A percentile compares a stretch with the other conserved stretches of the same genome.
These are phyloP conservation scores for Carassius auratus DNA, from an alignment of 2,113 vertebrate genomes.

Conservation along the genomic window DNA sequence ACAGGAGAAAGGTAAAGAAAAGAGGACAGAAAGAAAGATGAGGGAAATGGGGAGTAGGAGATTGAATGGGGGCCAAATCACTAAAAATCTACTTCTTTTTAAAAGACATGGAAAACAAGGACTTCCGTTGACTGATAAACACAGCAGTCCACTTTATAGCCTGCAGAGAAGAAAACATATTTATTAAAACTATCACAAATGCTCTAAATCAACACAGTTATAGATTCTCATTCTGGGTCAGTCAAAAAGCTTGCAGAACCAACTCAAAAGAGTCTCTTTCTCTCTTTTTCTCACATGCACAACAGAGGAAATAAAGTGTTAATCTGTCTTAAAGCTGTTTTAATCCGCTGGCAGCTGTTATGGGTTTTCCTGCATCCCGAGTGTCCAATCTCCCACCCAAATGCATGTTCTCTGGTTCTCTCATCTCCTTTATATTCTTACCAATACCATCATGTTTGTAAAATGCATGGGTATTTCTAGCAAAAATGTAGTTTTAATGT, in stretches of 20 bases:
- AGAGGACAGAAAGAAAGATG: constrained; percentile 5
- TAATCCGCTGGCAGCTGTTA: constrained; percentile 33
- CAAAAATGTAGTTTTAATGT: not conserved
- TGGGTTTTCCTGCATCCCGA: not conserved
- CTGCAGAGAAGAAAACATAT: not conserved
- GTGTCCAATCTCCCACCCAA: constrained; percentile 14
- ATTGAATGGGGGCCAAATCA: not conserved
- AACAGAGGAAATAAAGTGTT: constrained; percentile 10
- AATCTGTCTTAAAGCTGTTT: constrained; percentile 28
- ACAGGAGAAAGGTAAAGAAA: not conserved
- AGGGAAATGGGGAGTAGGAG: not conserved
- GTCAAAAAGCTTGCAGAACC: not conserved
- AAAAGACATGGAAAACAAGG: not conserved
- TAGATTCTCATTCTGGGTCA: constrained; percentile 21
- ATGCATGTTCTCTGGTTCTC: not conserved
- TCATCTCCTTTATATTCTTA: not conserved
- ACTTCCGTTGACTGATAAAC: not conserved
- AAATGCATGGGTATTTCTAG: not conserved
- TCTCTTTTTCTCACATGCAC: not conserved
- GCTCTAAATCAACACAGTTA: constrained; percentile 1
- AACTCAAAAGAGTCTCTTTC: not conserved
- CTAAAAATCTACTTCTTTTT: not conserved
- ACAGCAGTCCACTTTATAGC: not conserved
- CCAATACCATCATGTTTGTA: not conserved
- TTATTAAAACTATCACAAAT: not conserved